Conservation (phyloP, 2,797 vertebrate genomes). For the Novumbra hubbsi region DNA sequence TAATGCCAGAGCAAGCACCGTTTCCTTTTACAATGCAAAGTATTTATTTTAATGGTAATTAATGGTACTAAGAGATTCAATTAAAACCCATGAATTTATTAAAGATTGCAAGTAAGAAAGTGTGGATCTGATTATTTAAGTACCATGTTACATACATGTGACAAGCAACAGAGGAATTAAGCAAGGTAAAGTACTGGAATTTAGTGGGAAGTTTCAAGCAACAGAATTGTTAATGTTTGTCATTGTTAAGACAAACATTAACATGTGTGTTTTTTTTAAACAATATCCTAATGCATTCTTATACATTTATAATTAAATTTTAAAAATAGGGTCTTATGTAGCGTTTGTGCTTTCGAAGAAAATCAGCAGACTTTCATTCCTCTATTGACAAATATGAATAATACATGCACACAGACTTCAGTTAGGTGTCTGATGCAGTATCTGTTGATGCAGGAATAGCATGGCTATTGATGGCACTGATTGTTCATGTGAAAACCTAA, state of each 20-base stretch:
- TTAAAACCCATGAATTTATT: conserved; percentile 29
- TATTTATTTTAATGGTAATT: conserved; percentile 64
- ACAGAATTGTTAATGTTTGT: not conserved
- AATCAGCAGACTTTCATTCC: not conserved
- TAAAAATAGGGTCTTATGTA: not conserved
- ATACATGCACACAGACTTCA: not conserved
- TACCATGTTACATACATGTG: not conserved
- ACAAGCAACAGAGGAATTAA: not conserved
- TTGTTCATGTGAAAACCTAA: conserved; percentile 6
- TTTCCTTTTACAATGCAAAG: conserved; percentile 14
- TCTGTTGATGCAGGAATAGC: not conserved
- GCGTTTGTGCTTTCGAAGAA: not conserved
- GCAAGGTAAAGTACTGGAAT: not conserved
- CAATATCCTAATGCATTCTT: not conserved
- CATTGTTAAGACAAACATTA: not conserved
- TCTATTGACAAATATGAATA: not conserved
- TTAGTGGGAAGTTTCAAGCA: not conserved
- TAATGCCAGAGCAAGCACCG: too few species aligned
- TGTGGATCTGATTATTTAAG: conserved; percentile 19
- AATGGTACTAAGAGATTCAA: conserved; percentile 60
- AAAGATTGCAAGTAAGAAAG: conserved; percentile 42
- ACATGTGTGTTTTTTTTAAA: not conserved
- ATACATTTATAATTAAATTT: not conserved
- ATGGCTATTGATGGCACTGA: not conserved
- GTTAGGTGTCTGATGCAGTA: not conserved